phyloP scores from a whole-genome alignment of 2,888 invertebrate genomes.

The Trissonchulus latispiculum region DNA sequence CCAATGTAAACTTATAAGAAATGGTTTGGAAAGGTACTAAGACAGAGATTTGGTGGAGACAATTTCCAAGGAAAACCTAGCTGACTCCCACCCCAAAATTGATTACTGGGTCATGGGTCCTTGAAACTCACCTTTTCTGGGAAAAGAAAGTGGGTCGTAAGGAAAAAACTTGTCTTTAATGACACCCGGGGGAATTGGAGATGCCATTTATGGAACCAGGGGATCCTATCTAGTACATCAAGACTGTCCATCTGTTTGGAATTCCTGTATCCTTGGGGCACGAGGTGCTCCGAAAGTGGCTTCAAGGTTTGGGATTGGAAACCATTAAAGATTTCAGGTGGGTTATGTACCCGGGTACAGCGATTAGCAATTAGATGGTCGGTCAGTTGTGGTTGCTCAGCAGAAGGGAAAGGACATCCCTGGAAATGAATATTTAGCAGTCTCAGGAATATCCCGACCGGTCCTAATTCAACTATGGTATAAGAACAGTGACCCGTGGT shows the following conservation, averaged over 20 bases:
- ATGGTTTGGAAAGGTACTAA: too few species aligned
- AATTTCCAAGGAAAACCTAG: neutral
- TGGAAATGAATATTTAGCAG: neutral
- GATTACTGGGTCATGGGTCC: neutral
- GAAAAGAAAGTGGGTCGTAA: neutral
- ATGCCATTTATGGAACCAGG: neutral
- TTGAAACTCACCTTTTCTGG: neutral
- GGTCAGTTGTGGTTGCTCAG: slow-evolving; percentile 12
- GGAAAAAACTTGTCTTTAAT: neutral
- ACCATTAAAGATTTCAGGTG: neutral
- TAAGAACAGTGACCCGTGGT: neutral
- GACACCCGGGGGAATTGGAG: neutral
- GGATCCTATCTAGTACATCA: neutral
- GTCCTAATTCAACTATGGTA: slow-evolving; percentile 1
- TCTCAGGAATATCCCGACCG: neutral
- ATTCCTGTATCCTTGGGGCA: neutral
- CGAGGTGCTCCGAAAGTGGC: neutral
- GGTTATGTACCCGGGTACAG: neutral
- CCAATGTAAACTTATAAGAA: too few species aligned
- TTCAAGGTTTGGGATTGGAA: neutral
- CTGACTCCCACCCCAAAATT: neutral
- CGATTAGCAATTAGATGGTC: slow-evolving; percentile 8
- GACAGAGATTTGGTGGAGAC: neutral
- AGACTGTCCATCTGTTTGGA: slow-evolving; percentile 9
- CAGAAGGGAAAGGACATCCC: neutral